phyloP scores from a whole-genome alignment of 2,797 vertebrate genomes.

The Dendrocincla fuliginosa region DNA sequence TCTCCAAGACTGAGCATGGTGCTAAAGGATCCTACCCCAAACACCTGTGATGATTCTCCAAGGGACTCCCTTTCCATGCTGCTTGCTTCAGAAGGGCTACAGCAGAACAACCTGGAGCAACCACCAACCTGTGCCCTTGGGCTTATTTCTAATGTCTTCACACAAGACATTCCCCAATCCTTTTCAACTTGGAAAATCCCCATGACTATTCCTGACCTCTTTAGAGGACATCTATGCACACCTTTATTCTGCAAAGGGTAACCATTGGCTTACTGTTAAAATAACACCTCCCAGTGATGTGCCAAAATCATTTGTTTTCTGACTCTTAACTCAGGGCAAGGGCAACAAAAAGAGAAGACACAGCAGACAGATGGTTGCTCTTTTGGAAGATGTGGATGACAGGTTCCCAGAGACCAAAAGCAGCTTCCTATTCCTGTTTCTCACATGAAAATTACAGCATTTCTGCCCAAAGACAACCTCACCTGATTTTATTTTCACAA shows the following conservation, averaged over 20 bases:
- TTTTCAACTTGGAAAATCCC: neutral
- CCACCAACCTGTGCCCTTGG: neutral
- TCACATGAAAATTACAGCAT: neutral
- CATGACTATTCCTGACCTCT: neutral
- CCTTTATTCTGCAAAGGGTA: neutral
- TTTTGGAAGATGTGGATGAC: neutral
- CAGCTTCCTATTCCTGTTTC: neutral
- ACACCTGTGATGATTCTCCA: neutral
- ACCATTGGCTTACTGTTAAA: slow-evolving; percentile 11
- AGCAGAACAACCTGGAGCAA: neutral
- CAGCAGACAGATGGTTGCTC: neutral
- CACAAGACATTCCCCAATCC: neutral
- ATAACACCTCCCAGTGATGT: neutral
- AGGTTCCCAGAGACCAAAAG: neutral
- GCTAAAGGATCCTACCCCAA: neutral
- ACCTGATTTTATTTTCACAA: neutral
- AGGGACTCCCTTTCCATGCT: neutral
- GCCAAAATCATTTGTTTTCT: neutral
- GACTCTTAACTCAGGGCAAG: neutral
- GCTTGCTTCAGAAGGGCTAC: neutral
- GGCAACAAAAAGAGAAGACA: neutral
- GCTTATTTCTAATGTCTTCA: neutral
- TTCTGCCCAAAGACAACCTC: neutral
- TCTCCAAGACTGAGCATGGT: rapidly evolving
- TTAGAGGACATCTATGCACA: neutral